Evolutionary conservation across 2,113 vertebrate species (phyloP).

Genomic region (Crocuta crocuta): DNA sequence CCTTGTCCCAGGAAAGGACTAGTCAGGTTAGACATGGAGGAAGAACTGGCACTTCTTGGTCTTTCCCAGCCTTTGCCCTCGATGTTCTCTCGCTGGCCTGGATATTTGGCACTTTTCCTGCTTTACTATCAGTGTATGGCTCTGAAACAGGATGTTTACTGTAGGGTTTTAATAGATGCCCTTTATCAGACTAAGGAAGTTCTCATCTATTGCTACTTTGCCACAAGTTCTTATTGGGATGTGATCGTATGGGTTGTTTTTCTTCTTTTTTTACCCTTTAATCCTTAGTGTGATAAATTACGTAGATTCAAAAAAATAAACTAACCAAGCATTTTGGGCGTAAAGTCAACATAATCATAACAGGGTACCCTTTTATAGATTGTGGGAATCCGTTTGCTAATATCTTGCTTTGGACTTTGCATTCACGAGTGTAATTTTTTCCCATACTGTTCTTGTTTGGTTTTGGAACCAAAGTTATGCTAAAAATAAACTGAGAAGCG

Average conservation of each 20-base stretch:
- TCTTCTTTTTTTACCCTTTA: background rate
- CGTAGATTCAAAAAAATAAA: background rate
- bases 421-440: background rate
- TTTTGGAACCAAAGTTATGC: background rate
- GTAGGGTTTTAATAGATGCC: background rate
- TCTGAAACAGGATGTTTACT: background rate
- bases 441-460: background rate
- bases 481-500: background rate
- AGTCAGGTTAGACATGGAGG: background rate
- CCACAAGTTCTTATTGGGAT: constrained; percentile 19
- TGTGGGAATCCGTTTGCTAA: constrained; percentile 1
- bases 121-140: background rate
- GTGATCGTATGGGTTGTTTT: background rate
- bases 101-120: background rate
- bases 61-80: background rate
- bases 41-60: background rate
- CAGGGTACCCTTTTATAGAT: background rate
- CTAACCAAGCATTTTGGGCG: background rate
- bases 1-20: background rate
- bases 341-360: background rate
- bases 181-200: background rate
- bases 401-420: constrained; percentile 11
- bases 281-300: constrained; percentile 23
- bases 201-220: background rate
- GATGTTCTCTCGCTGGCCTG: background rate